A percentile compares a stretch with the other conserved stretches of the same genome.
These are phyloP conservation scores for Petrocephalus microphthalmus DNA, from an alignment of 2,113 vertebrate genomes.

Conservation along the genomic window DNA sequence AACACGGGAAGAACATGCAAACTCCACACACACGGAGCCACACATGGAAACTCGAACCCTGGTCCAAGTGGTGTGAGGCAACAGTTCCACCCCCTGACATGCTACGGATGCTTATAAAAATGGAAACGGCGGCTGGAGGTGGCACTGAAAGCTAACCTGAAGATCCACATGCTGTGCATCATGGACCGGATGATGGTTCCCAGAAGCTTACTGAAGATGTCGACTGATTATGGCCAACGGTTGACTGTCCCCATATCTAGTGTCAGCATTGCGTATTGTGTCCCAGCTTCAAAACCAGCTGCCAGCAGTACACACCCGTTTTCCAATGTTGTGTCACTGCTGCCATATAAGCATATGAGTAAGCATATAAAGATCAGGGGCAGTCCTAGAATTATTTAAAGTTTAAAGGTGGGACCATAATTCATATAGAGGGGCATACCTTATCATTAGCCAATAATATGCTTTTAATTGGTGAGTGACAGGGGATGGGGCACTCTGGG, in stretches of 20 bases:
- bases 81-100: neutral
- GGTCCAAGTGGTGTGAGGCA: neutral
- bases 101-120: neutral
- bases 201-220: neutral
- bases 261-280: neutral
- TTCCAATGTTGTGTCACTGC: neutral
- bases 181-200: neutral
- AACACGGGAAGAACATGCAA: neutral
- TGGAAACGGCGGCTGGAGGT: neutral
- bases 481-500: neutral
- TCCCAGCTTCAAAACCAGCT: neutral
- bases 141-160: neutral
- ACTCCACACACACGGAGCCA: neutral
- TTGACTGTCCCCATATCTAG: neutral
- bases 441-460: neutral
- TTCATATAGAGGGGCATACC: neutral
- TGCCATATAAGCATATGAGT: neutral
- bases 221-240: neutral
- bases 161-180: neutral
- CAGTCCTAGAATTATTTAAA: neutral
- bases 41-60: neutral
- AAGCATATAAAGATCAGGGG: neutral
- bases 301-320: neutral
- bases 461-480: neutral
- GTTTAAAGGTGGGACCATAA: neutral